These are phyloP conservation scores for Sinocyclocheilus anshuiensis DNA, from an alignment of 2,113 vertebrate species.

Conservation along the genomic window DNA sequence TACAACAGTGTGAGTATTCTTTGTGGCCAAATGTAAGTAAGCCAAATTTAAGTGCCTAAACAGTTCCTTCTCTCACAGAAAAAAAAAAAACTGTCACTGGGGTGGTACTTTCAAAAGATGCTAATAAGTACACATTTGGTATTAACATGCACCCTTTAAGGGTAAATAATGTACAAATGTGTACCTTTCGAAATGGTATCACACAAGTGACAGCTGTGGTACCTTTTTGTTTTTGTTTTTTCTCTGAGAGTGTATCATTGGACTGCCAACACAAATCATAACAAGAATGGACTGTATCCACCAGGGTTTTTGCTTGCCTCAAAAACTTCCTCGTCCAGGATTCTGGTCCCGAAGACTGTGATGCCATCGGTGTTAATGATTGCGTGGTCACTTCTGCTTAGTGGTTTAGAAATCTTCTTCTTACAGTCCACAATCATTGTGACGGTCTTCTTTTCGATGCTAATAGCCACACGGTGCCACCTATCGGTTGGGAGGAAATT, in stretches of 20 bases:
- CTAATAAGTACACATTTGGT: background rate
- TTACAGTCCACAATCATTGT: conserved; percentile 97
- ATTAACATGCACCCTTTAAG: background rate
- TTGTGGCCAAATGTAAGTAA: too few relatives aligned
- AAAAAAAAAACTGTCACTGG: background rate
- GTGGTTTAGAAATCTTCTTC: conserved; percentile 87
- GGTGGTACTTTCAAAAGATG: background rate
- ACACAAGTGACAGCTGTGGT: too few relatives aligned
- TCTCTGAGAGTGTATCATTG: background rate
- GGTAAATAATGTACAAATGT: background rate
- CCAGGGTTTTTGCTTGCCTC: conserved; percentile 78
- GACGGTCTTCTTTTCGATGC: conserved; percentile 91
- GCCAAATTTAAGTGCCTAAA: too few relatives aligned
- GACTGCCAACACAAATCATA: background rate
- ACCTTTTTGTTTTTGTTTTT: background rate
- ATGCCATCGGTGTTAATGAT: conserved; percentile 91
- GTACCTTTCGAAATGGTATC: background rate
- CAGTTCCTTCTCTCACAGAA: too few relatives aligned
- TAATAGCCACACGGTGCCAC: conserved; percentile 98
- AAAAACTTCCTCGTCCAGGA: conserved; percentile 95
- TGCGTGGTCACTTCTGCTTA: conserved; percentile 82
- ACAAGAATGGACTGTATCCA: background rate
- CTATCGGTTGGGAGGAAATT: conserved; percentile 66
- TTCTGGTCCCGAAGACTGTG: conserved; percentile 93
- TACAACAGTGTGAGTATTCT: background rate